A percentile compares a stretch with the other conserved stretches of the same genome.
These are phyloP conservation scores for Drosophila leontia DNA, from an alignment of 1,140 invertebrate species.

Conservation along the genomic window DNA sequence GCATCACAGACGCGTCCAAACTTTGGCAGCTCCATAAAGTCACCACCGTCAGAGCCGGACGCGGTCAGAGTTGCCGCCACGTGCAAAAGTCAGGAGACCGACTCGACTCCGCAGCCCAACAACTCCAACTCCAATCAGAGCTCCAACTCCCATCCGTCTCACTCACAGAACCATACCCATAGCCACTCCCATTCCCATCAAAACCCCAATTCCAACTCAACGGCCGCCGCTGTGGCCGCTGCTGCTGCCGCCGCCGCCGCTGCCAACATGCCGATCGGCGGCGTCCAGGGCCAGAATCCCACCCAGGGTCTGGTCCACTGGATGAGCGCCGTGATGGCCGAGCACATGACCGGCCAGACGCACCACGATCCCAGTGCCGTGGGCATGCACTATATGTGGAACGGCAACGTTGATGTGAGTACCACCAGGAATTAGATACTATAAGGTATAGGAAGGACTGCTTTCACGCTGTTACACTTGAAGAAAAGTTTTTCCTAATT, in stretches of 20 bases:
- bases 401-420: constrained; percentile 88
- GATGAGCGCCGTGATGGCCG: constrained; percentile 93
- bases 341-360: constrained; percentile 90
- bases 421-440: constrained; percentile 12
- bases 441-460: neutral
- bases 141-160: constrained; percentile 2
- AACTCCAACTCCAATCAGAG: constrained; percentile 31
- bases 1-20: constrained; percentile 66
- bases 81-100: constrained; percentile 63
- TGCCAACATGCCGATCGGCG: constrained; percentile 83
- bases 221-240: constrained; percentile 60
- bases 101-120: constrained; percentile 20
- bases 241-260: constrained; percentile 56
- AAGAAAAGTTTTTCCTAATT: neutral
- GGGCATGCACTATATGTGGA: constrained; percentile 90
- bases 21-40: constrained; percentile 76
- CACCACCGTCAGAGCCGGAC: constrained; percentile 68
- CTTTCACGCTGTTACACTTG: neutral
- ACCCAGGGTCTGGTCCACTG: constrained; percentile 92
- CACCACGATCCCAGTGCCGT: constrained; percentile 87
- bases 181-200: constrained; percentile 30
- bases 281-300: constrained; percentile 87
- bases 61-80: constrained; percentile 47
- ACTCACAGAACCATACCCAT: neutral
- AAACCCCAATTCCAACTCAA: constrained; percentile 35